phyloP scores from a whole-genome alignment of 2,797 vertebrate species.

The Phoeniculus purpureus region DNA sequence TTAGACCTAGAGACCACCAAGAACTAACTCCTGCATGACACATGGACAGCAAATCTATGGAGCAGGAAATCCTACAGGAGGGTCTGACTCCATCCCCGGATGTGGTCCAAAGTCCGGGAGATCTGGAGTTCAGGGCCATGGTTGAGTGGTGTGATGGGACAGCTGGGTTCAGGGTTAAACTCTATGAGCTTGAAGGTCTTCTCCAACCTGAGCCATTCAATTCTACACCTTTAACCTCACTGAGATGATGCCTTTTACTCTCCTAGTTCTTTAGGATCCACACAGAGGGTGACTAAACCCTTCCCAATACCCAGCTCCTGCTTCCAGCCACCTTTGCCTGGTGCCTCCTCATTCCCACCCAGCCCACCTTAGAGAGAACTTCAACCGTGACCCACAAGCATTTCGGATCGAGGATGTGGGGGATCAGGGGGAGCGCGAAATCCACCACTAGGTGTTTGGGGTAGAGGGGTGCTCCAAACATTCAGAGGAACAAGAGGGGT shows the following conservation, averaged over 20 bases:
- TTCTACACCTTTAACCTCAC: neutral
- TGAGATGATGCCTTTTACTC: neutral
- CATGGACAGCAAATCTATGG: too few species aligned
- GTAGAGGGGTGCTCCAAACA: neutral
- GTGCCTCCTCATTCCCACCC: neutral
- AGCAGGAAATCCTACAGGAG: too few species aligned
- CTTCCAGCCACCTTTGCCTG: neutral
- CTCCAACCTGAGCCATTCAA: too few species aligned
- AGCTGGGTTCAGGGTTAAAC: too few species aligned
- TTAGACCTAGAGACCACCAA: too few species aligned
- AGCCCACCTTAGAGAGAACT: neutral
- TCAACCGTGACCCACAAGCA: neutral
- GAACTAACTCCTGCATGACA: too few species aligned
- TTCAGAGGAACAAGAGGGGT: neutral
- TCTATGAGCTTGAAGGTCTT: too few species aligned
- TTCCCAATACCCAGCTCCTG: neutral
- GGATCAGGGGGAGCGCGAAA: rapidly evolving
- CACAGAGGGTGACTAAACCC: neutral
- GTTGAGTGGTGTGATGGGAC: too few species aligned
- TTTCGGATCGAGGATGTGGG: too few species aligned
- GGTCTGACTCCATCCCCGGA: too few species aligned
- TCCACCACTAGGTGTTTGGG: neutral
- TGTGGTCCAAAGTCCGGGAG: too few species aligned
- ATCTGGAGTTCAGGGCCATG: too few species aligned
- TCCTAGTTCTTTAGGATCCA: neutral